These are phyloP conservation scores for Scortum barcoo DNA, from an alignment of 2,113 vertebrate genomes.

Conservation along the genomic window DNA sequence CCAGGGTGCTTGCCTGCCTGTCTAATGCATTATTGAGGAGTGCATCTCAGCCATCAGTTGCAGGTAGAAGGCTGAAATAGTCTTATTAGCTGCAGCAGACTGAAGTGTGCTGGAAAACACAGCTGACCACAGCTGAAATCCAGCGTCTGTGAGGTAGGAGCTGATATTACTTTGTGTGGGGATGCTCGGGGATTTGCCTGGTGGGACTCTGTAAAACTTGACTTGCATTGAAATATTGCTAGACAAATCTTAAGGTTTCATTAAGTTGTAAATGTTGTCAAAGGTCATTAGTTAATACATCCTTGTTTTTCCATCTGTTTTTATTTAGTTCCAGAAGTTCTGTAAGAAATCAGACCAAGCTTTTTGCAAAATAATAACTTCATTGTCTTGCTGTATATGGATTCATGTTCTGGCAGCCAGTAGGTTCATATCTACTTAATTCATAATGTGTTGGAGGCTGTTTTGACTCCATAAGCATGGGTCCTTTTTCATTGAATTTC, in stretches of 20 bases:
- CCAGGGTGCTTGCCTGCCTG: slow-evolving; percentile 78
- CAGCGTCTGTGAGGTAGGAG: slow-evolving; percentile 50
- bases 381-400: slow-evolving; percentile 18
- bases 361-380: neutral
- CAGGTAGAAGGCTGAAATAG: slow-evolving; percentile 81
- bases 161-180: slow-evolving; percentile 46
- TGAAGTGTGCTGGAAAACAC: slow-evolving; percentile 65
- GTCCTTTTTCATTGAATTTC: slow-evolving; percentile 63
- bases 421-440: slow-evolving; percentile 49
- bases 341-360: neutral
- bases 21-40: slow-evolving; percentile 87
- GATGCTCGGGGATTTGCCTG: slow-evolving; percentile 47
- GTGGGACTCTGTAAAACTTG: slow-evolving; percentile 43
- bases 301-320: neutral
- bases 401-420: slow-evolving; percentile 8
- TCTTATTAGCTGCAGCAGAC: slow-evolving; percentile 78
- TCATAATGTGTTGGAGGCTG: slow-evolving; percentile 61
- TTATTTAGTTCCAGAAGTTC: neutral
- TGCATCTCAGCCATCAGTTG: slow-evolving; percentile 82
- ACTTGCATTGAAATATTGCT: slow-evolving; percentile 37
- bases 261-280: slow-evolving; percentile 24
- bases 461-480: slow-evolving; percentile 51
- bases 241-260: slow-evolving; percentile 23
- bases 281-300: neutral
- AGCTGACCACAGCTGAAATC: slow-evolving; percentile 81